phyloP scores from a whole-genome alignment of 2,113 vertebrate species.

The Tinamus guttatus region DNA sequence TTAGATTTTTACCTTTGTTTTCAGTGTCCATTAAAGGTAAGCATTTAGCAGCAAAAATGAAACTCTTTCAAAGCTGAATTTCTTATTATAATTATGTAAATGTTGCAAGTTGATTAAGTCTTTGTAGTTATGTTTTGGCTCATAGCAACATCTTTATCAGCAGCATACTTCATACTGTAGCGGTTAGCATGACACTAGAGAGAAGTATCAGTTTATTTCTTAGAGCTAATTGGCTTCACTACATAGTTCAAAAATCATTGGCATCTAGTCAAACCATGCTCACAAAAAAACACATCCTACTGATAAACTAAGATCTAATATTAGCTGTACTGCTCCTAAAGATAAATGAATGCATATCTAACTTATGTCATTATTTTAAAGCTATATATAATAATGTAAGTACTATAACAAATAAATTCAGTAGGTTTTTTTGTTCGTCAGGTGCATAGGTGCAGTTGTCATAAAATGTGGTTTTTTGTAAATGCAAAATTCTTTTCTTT shows the following conservation, averaged over 20 bases:
- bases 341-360: conserved; percentile 14
- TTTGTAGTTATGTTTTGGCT: conserved; percentile 65
- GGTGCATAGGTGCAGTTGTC: not conserved
- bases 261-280: conserved; percentile 25
- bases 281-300: not conserved
- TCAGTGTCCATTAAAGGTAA: not conserved
- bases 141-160: conserved; percentile 63
- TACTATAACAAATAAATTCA: not conserved
- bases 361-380: not conserved
- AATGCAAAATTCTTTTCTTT: not conserved
- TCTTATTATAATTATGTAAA: conserved; percentile 61
- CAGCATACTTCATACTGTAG: conserved; percentile 59
- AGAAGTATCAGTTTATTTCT: conserved; percentile 69
- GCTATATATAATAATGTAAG: not conserved
- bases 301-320: conserved; percentile 33
- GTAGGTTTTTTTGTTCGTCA: not conserved
- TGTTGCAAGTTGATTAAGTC: conserved; percentile 60
- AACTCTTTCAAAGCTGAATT: conserved; percentile 51
- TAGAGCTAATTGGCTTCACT: conserved; percentile 66
- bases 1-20: conserved; percentile 41
- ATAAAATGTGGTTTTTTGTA: not conserved
- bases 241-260: conserved; percentile 58
- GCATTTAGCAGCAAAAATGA: not conserved
- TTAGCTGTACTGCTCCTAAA: conserved; percentile 30
- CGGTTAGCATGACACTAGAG: conserved; percentile 56